Percentiles rank a stretch among this genome's conserved stretches.
Evolutionary conservation across 2,888 invertebrate genomes (phyloP).

Genomic region (Netelia inedita): DNA sequence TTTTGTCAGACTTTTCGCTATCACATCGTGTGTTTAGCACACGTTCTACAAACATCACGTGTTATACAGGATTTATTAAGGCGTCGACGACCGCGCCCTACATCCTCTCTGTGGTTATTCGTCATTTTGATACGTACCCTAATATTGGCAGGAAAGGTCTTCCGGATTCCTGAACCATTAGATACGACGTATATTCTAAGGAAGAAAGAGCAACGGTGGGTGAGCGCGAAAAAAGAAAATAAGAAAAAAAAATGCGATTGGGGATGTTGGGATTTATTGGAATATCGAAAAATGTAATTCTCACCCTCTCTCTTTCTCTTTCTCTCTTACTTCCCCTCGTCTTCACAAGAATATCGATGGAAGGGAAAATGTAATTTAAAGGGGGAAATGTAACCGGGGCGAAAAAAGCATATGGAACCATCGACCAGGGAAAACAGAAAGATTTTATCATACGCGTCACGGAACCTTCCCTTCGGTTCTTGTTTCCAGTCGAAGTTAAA

Average conservation of each 20-base stretch:
- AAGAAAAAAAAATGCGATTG: slow-evolving; percentile 3
- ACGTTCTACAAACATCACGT: slow-evolving; percentile 27
- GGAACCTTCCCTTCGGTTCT: neutral
- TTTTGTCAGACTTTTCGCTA: slow-evolving; percentile 18
- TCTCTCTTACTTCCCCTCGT: neutral
- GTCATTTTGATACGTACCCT: slow-evolving; percentile 28
- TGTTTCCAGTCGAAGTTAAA: neutral
- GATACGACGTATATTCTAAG: neutral
- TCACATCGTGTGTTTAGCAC: neutral
- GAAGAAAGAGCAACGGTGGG: neutral
- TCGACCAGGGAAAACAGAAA: slow-evolving; percentile 5
- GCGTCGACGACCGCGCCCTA: neutral
- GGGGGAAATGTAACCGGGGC: slow-evolving; percentile 52
- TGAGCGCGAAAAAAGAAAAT: slow-evolving; percentile 4
- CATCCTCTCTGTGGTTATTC: slow-evolving; percentile 3
- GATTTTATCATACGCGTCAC: slow-evolving; percentile 12
- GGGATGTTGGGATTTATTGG: slow-evolving; percentile 12
- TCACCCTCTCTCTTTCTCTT: slow-evolving; percentile 36
- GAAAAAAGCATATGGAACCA: slow-evolving; percentile 12
- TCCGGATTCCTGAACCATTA: neutral
- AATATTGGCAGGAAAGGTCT: slow-evolving; percentile 9
- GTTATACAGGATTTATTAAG: neutral
- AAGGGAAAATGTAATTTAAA: slow-evolving; percentile 50
- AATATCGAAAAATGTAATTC: slow-evolving; percentile 41
- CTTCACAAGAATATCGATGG: neutral